Conservation (phyloP, 2,113 vertebrate genomes). For the Pluvialis apricaria region DNA sequence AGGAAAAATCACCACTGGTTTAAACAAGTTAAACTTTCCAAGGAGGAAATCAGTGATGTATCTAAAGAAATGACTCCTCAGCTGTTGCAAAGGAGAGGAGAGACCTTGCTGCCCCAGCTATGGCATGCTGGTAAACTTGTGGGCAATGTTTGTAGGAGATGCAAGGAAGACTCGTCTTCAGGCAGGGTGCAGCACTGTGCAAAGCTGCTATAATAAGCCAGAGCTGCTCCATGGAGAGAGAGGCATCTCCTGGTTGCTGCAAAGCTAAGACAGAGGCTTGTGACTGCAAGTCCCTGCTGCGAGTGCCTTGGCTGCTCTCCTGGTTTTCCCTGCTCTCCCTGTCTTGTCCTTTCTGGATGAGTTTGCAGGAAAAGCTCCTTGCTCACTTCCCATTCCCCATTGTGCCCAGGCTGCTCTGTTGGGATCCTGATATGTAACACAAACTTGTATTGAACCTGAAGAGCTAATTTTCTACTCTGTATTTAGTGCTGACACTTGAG, state of each 20-base stretch:
- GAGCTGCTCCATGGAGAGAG: neutral
- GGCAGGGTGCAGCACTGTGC: neutral
- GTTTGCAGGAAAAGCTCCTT: neutral
- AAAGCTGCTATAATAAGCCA: neutral
- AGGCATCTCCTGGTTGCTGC: neutral
- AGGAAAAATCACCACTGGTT: neutral
- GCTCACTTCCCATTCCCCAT: neutral
- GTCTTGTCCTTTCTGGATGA: neutral
- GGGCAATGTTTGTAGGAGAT: neutral
- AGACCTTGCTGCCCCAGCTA: neutral
- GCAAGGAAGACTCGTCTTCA: neutral
- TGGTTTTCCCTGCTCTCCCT: neutral
- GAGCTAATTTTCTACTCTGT: neutral
- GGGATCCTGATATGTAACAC: neutral
- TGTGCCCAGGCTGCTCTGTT: neutral
- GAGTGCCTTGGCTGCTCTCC: neutral
- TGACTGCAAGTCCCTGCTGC: neutral
- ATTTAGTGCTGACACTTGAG: neutral
- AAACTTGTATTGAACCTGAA: neutral
- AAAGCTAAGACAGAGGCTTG: neutral
- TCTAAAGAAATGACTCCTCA: neutral
- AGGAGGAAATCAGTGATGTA: neutral
- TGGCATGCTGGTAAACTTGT: neutral
- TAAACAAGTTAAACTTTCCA: neutral
- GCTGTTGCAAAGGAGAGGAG: neutral